Evolutionary conservation across 2,797 vertebrate species (phyloP).

Genomic region (Tapirus indicus): DNA sequence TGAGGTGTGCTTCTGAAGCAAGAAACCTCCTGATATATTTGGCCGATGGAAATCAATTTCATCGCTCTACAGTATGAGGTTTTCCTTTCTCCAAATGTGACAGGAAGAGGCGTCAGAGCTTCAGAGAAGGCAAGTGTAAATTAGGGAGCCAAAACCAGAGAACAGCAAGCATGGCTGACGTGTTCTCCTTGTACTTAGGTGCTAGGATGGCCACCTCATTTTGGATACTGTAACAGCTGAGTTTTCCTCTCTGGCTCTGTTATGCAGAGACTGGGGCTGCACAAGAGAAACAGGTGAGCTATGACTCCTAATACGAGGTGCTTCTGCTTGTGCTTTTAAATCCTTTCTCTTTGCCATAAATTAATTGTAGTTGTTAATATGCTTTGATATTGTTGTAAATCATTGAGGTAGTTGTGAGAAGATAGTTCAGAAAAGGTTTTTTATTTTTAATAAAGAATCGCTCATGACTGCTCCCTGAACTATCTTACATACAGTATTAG

Average conservation of each 20-base stretch:
- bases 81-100: background rate
- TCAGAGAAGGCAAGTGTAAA: background rate
- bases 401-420: conserved; percentile 4
- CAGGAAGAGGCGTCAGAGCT: background rate
- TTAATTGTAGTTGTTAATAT: background rate
- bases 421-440: background rate
- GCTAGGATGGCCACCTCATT: background rate
- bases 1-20: background rate
- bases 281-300: background rate
- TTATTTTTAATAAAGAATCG: background rate
- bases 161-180: background rate
- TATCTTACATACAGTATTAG: background rate
- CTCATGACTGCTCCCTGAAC: background rate
- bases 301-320: background rate
- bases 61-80: background rate
- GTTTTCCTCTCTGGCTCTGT: background rate
- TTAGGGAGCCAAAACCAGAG: background rate
- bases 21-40: background rate
- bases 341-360: background rate
- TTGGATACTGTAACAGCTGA: background rate
- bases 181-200: background rate
- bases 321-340: background rate
- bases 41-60: background rate
- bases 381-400: background rate
- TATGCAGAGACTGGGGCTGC: background rate